Evolutionary conservation across 2,888 invertebrate genomes (phyloP), one percentile per base, ranked within the genome.

Genomic region (Chrysina gloriosa): DNA sequence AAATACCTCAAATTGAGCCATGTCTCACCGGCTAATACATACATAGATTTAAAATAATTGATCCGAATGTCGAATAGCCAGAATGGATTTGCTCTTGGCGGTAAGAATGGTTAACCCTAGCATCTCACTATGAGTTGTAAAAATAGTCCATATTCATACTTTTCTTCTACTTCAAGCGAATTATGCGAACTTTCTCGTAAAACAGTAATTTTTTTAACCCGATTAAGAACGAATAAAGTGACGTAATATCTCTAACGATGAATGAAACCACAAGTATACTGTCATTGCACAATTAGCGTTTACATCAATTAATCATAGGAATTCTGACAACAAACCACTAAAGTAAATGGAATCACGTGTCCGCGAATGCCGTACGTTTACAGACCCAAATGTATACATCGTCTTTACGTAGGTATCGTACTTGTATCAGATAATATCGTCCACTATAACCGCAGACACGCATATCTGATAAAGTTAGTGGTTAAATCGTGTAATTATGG

Each of bases 201-300:
- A 34, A 34, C 4, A n/a, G 2, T 11, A 34, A 7, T 34, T 34
- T 34, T 34, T 34, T 3, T 3, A 7, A 14, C 1, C 4, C 19
- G 11, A 16, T 45, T 45, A 45, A 6, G 45, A 34, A 34, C 34
- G 45, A 14, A 45, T 14, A 45, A 16, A 1, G 7, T 1, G 25
- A 39, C 7, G 14, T 58, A 58, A 36, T 25, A 58, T 5, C 2
- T 39, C 11, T 16, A 25, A 6, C 23, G 39, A 36, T 39, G 58
- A 58, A 39, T 42, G 58, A 39, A 58, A 58, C 58, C 58, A 25
- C 58, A 58, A 25, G 14, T 19, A 58, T 42, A 39, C 1, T 39
- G 25, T 58, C 56, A 39, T 39, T 58, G 42, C 9, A 14, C 19
- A 2, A n/a, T 52, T 52, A 16, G 31, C 14, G 19, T 9, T 31